Evolutionary conservation across 2,113 vertebrate genomes (phyloP).

Genomic region (Typhlomys cinereus): DNA sequence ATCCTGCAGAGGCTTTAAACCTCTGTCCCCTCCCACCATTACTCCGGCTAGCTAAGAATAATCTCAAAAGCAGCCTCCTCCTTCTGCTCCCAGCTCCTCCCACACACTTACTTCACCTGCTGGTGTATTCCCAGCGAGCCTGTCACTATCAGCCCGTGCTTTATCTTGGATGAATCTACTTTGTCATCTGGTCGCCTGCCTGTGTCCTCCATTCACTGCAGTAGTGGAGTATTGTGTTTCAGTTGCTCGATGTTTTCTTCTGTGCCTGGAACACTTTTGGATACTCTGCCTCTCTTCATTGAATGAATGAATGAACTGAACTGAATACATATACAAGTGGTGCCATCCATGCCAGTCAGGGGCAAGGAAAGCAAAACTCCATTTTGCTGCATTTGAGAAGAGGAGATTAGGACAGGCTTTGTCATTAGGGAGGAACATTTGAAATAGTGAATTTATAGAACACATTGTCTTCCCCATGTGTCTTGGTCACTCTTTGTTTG

Average conservation of each 20-base stretch:
- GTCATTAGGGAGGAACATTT: slow-evolving; percentile 40
- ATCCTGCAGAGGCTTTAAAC: not conserved
- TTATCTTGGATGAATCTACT: not conserved
- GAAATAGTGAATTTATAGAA: slow-evolving; percentile 25
- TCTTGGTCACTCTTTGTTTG: no score
- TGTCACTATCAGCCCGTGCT: not conserved
- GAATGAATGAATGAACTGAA: not conserved
- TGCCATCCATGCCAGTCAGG: not conserved
- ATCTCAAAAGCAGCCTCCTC: not conserved
- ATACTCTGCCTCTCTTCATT: not conserved
- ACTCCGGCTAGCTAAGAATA: not conserved
- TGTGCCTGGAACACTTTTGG: not conserved
- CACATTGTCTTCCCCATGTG: not conserved
- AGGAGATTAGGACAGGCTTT: slow-evolving; percentile 47
- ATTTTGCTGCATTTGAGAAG: slow-evolving; percentile 33
- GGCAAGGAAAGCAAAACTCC: not conserved
- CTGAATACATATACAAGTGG: not conserved
- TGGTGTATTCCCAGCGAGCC: not conserved
- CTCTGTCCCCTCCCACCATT: not conserved
- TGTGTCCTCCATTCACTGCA: not conserved
- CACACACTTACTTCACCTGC: not conserved
- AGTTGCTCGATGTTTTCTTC: slow-evolving; percentile 3
- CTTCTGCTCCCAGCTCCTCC: not conserved
- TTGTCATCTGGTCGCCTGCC: not conserved
- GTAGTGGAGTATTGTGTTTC: not conserved